Base-by-base conservation (phyloP, 2,888 invertebrate species). In the Plebejus melissa region DNA sequence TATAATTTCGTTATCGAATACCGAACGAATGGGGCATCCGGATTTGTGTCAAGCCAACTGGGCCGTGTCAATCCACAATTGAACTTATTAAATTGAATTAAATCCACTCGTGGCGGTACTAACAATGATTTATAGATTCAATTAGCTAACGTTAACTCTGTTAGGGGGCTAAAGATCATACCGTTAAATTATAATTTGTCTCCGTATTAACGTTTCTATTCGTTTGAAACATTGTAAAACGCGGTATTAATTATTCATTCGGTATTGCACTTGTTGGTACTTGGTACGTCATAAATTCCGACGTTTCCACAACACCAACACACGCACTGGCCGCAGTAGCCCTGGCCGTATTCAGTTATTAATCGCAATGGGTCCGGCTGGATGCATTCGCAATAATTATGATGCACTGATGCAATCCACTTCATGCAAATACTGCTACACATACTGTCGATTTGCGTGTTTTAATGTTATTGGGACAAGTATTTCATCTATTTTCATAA, bases 11-110 rank as follows among this genome's bases (percentile, higher is more conserved):
- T 76, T 80, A 82, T 81, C 84, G 85, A 86, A 87, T 83, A 83
- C 86, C 83, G 84, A 85, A 84, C 79, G 80, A 82, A 82, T 80
- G 80, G 83, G 82, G 82, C 80, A 80, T 82, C 81, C 79, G 84
- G 87, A 90, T 88, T 88, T 87, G 82, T 85, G 83, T 82, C 84
- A 82, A 80, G 83, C 78, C 80, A 85, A 88, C 86, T 87, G 83
- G 85, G 79, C 83, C 86, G 85, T 87, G 91, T 90, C 90, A 90
- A 89, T 84, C 86, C 83, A 83, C 87, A 90, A 89, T 91, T 92
- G 90, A 89, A 89, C 90, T 88, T 88, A 89, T 89, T 89, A 87
- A 87, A 85, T 84, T 83, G 76, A 85, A 88, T 88, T 86, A 86
- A 86, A 82, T 84, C 79, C 82, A 84, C 83, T 84, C 81, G 83